Conservation (phyloP, 1,140 invertebrate species). For the Popillia japonica region DNA sequence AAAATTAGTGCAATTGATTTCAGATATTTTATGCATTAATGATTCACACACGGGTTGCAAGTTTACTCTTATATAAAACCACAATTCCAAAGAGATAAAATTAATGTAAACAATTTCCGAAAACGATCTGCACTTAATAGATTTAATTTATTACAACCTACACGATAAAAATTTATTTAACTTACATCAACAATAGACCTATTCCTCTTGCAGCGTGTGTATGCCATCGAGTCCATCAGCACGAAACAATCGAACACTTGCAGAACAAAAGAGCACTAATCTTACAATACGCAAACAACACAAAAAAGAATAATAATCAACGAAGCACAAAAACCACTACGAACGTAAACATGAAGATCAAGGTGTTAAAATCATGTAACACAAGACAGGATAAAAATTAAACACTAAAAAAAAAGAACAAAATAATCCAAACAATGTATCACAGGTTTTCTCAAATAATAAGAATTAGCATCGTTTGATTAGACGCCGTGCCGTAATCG, state of each 20-base stretch:
- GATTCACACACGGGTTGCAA: no score
- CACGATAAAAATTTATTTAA: background rate
- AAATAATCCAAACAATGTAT: background rate
- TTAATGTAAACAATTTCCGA: no score
- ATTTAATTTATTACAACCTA: no score
- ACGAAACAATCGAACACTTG: background rate
- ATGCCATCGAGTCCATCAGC: background rate
- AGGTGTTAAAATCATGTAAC: background rate
- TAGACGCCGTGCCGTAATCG: no score
- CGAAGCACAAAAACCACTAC: background rate
- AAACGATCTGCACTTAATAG: no score
- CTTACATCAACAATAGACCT: background rate
- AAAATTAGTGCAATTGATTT: no score
- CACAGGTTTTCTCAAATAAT: constrained; percentile 6
- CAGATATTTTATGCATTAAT: no score
- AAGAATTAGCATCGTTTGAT: background rate
- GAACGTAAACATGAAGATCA: background rate
- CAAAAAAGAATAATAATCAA: background rate
- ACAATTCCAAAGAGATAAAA: no score
- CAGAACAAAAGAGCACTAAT: background rate
- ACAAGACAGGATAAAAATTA: background rate
- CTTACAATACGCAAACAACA: background rate
- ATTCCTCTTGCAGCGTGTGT: background rate
- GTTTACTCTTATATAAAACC: no score
- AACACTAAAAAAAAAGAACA: background rate